These are phyloP conservation scores for Chloroclysta siterata DNA, from an alignment of 2,888 invertebrate genomes.

Conservation along the genomic window DNA sequence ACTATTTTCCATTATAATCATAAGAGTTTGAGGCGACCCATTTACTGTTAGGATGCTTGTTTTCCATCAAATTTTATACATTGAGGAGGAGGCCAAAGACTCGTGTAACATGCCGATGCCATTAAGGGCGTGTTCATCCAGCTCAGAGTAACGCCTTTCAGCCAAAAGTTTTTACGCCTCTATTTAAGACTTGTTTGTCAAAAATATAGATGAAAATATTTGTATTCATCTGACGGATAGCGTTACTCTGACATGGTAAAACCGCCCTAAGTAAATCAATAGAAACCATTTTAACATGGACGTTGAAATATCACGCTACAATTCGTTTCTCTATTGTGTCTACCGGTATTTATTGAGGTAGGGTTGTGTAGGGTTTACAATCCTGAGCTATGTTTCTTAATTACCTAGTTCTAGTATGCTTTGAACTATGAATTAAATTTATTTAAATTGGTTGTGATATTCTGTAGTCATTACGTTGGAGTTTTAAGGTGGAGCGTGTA, in stretches of 20 bases:
- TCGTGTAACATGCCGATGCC: slow-evolving; percentile 30
- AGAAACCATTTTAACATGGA: slow-evolving; percentile 23
- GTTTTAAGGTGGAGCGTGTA: slow-evolving; percentile 42
- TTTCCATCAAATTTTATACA: neutral
- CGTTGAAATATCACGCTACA: slow-evolving; percentile 29
- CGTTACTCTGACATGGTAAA: too few relatives aligned
- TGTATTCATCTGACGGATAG: too few relatives aligned
- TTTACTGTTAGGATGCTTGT: neutral
- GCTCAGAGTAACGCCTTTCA: too few relatives aligned
- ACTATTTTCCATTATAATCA: neutral
- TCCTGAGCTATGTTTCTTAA: slow-evolving; percentile 13
- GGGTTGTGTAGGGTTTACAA: slow-evolving; percentile 18
- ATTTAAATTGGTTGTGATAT: slow-evolving; percentile 9
- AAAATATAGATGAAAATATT: neutral
- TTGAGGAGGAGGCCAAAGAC: slow-evolving; percentile 6
- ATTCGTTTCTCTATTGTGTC: slow-evolving; percentile 34
- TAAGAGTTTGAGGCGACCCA: neutral
- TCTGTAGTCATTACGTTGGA: slow-evolving; percentile 11
- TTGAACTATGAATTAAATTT: slow-evolving; percentile 2
- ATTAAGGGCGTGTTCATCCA: neutral
- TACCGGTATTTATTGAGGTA: slow-evolving; percentile 23
- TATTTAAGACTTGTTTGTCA: too few relatives aligned
- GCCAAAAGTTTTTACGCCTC: too few relatives aligned
- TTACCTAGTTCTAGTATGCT: slow-evolving; percentile 11
- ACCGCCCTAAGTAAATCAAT: too few relatives aligned